Evolutionary conservation across 2,113 vertebrate genomes (phyloP).

Genomic region (Xenus cinereus): DNA sequence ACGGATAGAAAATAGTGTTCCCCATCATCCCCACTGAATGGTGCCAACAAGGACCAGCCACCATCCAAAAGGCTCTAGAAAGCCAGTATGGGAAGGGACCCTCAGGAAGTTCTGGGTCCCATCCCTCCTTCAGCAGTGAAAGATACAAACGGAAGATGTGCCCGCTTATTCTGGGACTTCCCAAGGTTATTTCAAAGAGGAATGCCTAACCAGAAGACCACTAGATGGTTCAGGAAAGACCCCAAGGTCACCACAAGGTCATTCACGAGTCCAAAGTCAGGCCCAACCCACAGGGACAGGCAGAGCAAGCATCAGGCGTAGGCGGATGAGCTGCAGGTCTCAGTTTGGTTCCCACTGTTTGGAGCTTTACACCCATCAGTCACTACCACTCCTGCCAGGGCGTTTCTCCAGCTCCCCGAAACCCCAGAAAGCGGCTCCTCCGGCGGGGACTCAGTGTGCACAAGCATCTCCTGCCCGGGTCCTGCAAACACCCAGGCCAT

Average conservation of each 20-base stretch:
- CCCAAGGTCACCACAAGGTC: neutral
- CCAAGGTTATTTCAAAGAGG: neutral
- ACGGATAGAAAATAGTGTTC: neutral
- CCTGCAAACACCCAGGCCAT: neutral
- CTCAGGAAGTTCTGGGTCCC: neutral
- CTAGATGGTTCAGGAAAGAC: neutral
- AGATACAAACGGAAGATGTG: neutral
- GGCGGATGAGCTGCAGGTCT: neutral
- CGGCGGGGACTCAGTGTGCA: rapidly evolving
- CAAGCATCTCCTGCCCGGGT: neutral
- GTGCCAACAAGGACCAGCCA: neutral
- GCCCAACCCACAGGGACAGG: neutral
- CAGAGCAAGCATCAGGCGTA: rapidly evolving
- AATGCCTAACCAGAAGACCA: neutral
- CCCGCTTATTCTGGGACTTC: neutral
- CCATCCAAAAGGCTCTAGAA: neutral
- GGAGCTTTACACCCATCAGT: neutral
- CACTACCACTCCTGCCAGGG: rapidly evolving
- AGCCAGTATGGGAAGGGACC: neutral
- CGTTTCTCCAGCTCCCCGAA: rapidly evolving
- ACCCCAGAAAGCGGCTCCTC: neutral
- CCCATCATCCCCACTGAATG: neutral
- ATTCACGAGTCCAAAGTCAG: neutral
- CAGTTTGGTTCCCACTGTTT: neutral
- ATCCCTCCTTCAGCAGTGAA: neutral